Evolutionary conservation across 2,888 invertebrate genomes (phyloP).

Genomic region (Callyntrura guangdongensis): DNA sequence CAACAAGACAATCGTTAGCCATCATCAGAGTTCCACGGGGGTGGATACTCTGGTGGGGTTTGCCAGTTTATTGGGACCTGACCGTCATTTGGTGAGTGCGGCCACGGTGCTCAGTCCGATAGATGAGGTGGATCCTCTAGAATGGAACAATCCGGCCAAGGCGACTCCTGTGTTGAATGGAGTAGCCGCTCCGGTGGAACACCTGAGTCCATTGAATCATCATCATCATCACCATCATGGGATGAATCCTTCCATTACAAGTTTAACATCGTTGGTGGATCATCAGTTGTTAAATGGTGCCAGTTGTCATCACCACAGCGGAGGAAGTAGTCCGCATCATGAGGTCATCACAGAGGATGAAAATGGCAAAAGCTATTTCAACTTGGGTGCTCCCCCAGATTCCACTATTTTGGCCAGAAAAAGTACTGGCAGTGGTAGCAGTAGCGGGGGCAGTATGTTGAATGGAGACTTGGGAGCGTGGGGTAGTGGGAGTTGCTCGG

Average conservation of each 20-base stretch:
- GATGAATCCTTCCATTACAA: constrained; percentile 68
- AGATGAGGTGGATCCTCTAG: constrained; percentile 79
- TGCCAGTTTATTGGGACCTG: constrained; percentile 59
- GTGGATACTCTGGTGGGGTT: constrained; percentile 12
- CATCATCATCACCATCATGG: constrained; percentile 61
- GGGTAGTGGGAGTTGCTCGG: constrained; percentile 55
- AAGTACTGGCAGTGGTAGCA: constrained; percentile 37
- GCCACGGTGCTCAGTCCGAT: constrained; percentile 83
- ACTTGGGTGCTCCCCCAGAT: constrained; percentile 82
- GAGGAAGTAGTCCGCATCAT: constrained; percentile 21
- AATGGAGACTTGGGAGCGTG: neutral
- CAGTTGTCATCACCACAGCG: neutral
- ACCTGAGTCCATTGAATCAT: neutral
- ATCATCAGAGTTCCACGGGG: constrained; percentile 5
- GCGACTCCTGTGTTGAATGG: constrained; percentile 67
- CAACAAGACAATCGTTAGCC: constrained; percentile 70
- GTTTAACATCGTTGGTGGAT: constrained; percentile 65
- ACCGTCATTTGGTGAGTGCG: constrained; percentile 57
- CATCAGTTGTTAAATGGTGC: constrained; percentile 63
- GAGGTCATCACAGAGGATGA: constrained; percentile 84
- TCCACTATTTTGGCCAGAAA: constrained; percentile 82
- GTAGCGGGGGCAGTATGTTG: neutral
- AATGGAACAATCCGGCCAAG: constrained; percentile 75
- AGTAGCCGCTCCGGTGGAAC: constrained; percentile 3
- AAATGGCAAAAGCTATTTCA: constrained; percentile 84